A percentile compares a stretch with the other conserved stretches of the same genome.
Evolutionary conservation across 2,797 vertebrate genomes (phyloP).

Genomic region (Chrysocyon brachyurus): DNA sequence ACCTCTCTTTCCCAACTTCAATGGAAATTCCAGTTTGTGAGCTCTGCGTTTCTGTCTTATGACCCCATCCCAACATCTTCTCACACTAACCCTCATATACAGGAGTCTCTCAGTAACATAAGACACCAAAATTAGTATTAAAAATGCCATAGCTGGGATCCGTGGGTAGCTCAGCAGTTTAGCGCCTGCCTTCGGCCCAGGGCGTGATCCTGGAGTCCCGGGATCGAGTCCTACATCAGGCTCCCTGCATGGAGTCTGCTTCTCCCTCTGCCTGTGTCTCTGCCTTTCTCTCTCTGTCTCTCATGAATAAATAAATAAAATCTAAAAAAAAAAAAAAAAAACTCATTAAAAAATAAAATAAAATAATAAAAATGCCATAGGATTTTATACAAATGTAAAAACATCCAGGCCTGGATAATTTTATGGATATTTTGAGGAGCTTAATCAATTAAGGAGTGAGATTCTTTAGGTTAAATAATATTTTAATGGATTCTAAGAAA

Average conservation of each 20-base stretch:
- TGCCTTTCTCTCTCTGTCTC: too few species aligned
- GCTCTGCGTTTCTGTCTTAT: neutral
- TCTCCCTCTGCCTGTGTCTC: too few species aligned
- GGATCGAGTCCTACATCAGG: too few species aligned
- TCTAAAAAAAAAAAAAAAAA: too few species aligned
- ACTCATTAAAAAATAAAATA: too few species aligned
- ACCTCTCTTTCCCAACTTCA: neutral
- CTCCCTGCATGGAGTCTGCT: too few species aligned
- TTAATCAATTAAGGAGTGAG: neutral
- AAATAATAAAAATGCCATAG: too few species aligned
- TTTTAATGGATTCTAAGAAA: neutral
- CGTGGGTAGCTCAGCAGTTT: too few species aligned
- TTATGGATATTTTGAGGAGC: neutral
- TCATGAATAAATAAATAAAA: too few species aligned
- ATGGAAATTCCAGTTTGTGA: neutral
- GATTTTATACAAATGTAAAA: neutral
- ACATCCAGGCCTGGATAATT: neutral
- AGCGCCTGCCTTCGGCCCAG: too few species aligned
- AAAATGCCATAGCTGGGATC: too few species aligned
- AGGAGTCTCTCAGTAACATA: neutral
- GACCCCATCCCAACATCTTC: neutral
- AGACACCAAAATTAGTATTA: neutral
- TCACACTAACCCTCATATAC: neutral
- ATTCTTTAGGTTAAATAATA: neutral
- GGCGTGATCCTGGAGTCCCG: too few species aligned